Evolutionary conservation across 2,888 invertebrate species (phyloP), one percentile per base, ranked within the genome.

Genomic region (Scotopteryx bipunctaria): DNA sequence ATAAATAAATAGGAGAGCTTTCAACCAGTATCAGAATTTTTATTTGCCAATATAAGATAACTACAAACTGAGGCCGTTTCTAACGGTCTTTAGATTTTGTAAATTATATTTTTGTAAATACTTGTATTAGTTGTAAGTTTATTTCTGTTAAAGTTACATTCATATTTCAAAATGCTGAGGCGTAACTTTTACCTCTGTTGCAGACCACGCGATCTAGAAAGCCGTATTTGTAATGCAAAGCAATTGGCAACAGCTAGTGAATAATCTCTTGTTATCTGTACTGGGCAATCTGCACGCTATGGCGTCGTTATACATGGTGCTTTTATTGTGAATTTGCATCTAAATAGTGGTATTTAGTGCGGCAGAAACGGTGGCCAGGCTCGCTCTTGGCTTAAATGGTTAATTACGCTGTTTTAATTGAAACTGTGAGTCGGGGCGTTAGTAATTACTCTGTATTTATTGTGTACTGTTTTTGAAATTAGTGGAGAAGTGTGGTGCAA

Each of bases 211-310:
- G n/a, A n/a, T n/a, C n/a, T n/a, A n/a, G n/a, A n/a, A n/a, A 2
- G 5, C 11, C 25, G 3, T 2, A 25, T 27, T 42, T 15, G 0
- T 5, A 23, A 27, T 8, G 3, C 17, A 38, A 36, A 49, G n/a
- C n/a, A 16, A 29, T 19, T 16, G 36, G 35, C 54, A 38, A 16
- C 6, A 35, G 11, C 51, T 47, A 55, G 55, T 51, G 40, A 51
- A 46, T 33, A 11, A 27, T 27, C n/a, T 11, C 14, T 8, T 38
- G 27, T 40, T 62, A 71, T 71, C 69, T 61, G n/a, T 59, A 54
- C 60, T 55, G 49, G 55, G 71, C 61, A 64, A 71, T 71, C 71
- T 66, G 43, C 9, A 56, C 56, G 64, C 58, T 64, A 32, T 44
- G 43, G 31, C 42, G 48, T 53, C 52, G 16, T 21, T 13, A 42